Conservation (phyloP, 2,888 invertebrate genomes). For the Apamea anceps region DNA sequence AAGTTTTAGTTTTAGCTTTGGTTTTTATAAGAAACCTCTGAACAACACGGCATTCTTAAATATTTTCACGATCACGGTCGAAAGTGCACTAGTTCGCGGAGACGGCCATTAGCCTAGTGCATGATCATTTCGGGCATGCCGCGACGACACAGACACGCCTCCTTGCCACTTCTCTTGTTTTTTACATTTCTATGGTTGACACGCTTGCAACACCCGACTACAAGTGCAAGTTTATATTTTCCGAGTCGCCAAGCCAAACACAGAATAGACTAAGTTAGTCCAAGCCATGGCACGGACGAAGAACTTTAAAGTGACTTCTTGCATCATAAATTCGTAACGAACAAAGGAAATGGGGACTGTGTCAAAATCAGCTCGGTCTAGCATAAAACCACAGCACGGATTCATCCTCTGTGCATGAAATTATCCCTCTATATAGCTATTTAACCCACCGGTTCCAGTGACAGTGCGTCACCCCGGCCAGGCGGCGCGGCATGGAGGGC, state of each 20-base stretch:
- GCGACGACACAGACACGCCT: too few species aligned
- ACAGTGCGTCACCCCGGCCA: constrained; percentile 57
- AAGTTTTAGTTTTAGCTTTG: too few species aligned
- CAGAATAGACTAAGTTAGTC: background rate
- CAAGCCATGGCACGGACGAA: background rate
- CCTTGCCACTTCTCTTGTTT: too few species aligned
- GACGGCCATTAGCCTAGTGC: too few species aligned
- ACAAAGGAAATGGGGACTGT: background rate
- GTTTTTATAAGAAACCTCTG: too few species aligned
- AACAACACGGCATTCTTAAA: too few species aligned
- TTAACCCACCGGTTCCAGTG: constrained; percentile 22
- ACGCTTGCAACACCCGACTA: background rate
- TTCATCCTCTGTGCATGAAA: background rate
- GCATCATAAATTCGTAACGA: background rate
- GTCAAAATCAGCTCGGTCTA: background rate
- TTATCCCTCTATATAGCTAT: background rate
- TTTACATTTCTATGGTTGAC: too few species aligned
- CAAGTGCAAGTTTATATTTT: background rate
- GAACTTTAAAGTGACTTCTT: background rate
- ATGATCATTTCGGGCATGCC: too few species aligned
- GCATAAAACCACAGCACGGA: background rate
- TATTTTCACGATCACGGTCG: too few species aligned
- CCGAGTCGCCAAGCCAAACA: background rate
- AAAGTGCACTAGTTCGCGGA: too few species aligned
- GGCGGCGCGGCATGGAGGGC: constrained; percentile 78